phyloP scores from a whole-genome alignment of 2,888 invertebrate genomes.

The Epinotia brunnichana region DNA sequence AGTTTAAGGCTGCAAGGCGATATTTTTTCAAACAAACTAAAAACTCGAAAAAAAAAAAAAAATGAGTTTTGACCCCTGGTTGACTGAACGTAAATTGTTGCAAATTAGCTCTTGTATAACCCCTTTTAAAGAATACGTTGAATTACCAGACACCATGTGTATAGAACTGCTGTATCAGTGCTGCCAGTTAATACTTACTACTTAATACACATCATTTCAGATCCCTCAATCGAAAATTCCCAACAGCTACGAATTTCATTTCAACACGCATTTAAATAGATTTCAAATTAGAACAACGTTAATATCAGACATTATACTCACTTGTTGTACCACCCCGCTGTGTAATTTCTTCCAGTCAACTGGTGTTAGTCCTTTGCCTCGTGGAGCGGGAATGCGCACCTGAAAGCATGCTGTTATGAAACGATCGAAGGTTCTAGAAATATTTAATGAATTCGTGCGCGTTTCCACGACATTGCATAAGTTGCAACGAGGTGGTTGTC shows the following conservation, averaged over 20 bases:
- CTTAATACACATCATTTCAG: no score
- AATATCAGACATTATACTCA: conserved; percentile 15
- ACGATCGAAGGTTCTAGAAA: conserved; percentile 34
- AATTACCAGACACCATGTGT: no score
- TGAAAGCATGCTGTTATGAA: conserved; percentile 37
- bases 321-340: conserved; percentile 9
- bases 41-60: no score
- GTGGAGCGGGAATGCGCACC: conserved; percentile 31
- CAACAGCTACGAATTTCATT: neutral
- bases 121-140: no score
- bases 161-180: no score
- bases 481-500: neutral
- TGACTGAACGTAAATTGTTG: no score
- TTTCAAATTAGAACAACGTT: neutral
- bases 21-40: no score
- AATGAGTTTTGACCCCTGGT: no score
- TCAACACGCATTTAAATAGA: neutral
- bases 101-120: no score
- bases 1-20: no score
- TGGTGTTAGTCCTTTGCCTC: conserved; percentile 25
- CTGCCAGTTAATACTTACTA: no score
- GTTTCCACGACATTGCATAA: conserved; percentile 21
- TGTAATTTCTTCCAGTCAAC: conserved; percentile 28
- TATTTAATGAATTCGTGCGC: conserved; percentile 27
- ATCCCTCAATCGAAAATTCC: neutral